Evolutionary conservation across 2,888 invertebrate genomes (phyloP).

Genomic region (Sminthurides aquaticus): DNA sequence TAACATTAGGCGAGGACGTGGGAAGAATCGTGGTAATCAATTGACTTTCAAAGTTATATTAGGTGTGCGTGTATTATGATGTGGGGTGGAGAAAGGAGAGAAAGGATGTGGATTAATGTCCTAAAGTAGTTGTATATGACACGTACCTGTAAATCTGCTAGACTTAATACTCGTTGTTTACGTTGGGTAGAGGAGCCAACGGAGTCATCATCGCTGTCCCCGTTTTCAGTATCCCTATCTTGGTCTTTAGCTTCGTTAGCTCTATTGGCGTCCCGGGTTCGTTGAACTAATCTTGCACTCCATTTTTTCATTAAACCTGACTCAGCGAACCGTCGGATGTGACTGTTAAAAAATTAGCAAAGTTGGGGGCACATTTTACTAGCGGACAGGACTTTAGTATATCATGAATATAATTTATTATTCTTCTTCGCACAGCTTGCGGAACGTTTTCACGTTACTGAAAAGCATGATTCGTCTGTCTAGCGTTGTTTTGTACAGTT

Average conservation of each 20-base stretch:
- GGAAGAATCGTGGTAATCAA: background rate
- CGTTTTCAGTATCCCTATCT: slow-evolving; percentile 21
- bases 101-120: too few relatives aligned
- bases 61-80: too few relatives aligned
- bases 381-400: too few relatives aligned
- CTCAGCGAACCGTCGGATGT: slow-evolving; percentile 41
- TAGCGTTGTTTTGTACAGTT: too few relatives aligned
- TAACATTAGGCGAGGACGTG: too few relatives aligned
- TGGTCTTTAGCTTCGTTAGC: slow-evolving; percentile 15
- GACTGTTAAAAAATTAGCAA: slow-evolving; percentile 21
- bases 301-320: slow-evolving; percentile 41
- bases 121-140: background rate
- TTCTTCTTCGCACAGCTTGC: too few relatives aligned
- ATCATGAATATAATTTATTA: too few relatives aligned
- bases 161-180: slow-evolving; percentile 33
- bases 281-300: slow-evolving; percentile 34
- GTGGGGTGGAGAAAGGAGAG: too few relatives aligned
- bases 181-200: slow-evolving; percentile 14
- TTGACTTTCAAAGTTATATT: too few relatives aligned
- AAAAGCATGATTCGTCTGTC: too few relatives aligned
- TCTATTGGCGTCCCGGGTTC: slow-evolving; percentile 32
- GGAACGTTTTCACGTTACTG: too few relatives aligned
- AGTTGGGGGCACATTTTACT: background rate
- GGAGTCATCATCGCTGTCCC: slow-evolving; percentile 22
- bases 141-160: slow-evolving; percentile 41